Base-by-base conservation (phyloP, 2,113 vertebrate genomes). In the Plecturocebus donacophilus region DNA sequence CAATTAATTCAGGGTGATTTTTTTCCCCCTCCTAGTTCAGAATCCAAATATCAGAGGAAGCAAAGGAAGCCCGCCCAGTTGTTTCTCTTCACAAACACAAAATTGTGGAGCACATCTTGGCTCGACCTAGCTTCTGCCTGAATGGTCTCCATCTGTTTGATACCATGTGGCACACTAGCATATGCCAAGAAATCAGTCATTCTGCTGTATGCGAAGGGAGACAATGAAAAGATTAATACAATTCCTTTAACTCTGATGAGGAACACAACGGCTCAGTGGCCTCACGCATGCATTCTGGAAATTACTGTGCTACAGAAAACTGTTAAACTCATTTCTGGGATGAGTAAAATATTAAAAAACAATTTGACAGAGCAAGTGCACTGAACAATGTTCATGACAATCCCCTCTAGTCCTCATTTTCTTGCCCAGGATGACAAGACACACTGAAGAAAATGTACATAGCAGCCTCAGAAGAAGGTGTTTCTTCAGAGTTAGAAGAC, bases 191-290 rank as follows among this genome's bases (percentile, higher is more conserved):
- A 76, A 95, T 96, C 93, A 80, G 54, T 97, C 86, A 96, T 87
- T 40, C 49, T 93, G 56, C 23, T 93, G 11, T 58, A 71, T 56
- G 81, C 35, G 75, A 90, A 47, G 58, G 77, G 70, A 92, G 76
- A 90, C 92, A 96, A 81, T 94, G 58, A 61, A 96, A 96, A 97
- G 87, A 97, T 97, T 87, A 97, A 95, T 96, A 85, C 13, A 84
- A 73, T 95, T 92, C 49, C 61, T 93, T 95, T 87, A 90, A 84
- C 64, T 92, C 27, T 90, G 66, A 95, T 85, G 80, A 95, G 76
- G 47, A 97, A 81, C 58, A 96, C 45, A 83, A 42, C 0, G 30
- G 56, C 70, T 94, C 95, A 88, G 45, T 38, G 77, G 82, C 56
- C 52, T 96, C 64, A 54, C 30, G 66, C 61, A 87, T 23, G 35